A percentile compares a stretch with the other conserved stretches of the same genome.
Evolutionary conservation across 2,113 vertebrate genomes (phyloP).

Genomic region (Onychostoma macrolepis): DNA sequence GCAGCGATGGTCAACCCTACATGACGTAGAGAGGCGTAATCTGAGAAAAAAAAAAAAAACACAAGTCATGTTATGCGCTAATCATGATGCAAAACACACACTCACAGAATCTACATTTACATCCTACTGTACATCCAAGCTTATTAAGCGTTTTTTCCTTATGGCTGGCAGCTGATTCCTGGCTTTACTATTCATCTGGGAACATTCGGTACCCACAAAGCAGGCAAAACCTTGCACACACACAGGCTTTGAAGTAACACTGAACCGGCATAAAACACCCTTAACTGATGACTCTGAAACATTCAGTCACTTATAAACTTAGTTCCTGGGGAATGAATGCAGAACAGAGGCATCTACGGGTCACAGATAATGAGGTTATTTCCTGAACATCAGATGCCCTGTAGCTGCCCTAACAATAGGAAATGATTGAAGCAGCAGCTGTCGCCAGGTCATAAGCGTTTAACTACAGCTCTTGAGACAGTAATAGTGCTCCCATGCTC

Average conservation of each 20-base stretch:
- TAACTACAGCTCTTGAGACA: slow-evolving; percentile 1
- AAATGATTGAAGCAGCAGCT: slow-evolving; percentile 31
- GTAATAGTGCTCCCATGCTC: not conserved
- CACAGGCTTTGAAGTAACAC: not conserved
- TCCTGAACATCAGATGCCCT: slow-evolving; percentile 28
- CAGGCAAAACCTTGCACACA: not conserved
- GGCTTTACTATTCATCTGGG: not conserved
- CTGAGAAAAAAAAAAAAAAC: slow-evolving; percentile 29
- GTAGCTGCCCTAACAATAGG: slow-evolving; percentile 25
- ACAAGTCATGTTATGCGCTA: not conserved
- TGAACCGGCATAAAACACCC: not conserved
- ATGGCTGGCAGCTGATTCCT: not conserved
- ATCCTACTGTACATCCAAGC: too few species aligned
- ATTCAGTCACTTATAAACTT: not conserved
- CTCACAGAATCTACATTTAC: not conserved
- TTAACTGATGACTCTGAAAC: not conserved
- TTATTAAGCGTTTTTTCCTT: not conserved
- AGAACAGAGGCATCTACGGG: slow-evolving; percentile 4
- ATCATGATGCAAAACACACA: not conserved
- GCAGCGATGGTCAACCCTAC: slow-evolving; percentile 69
- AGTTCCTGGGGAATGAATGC: not conserved
- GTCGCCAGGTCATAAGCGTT: slow-evolving; percentile 25
- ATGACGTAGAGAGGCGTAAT: slow-evolving; percentile 1
- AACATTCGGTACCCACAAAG: not conserved
- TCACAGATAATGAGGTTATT: slow-evolving; percentile 31